Base-by-base conservation (phyloP, 64 coral and sea anemone genomes). In the Actinia tenebrosa region DNA sequence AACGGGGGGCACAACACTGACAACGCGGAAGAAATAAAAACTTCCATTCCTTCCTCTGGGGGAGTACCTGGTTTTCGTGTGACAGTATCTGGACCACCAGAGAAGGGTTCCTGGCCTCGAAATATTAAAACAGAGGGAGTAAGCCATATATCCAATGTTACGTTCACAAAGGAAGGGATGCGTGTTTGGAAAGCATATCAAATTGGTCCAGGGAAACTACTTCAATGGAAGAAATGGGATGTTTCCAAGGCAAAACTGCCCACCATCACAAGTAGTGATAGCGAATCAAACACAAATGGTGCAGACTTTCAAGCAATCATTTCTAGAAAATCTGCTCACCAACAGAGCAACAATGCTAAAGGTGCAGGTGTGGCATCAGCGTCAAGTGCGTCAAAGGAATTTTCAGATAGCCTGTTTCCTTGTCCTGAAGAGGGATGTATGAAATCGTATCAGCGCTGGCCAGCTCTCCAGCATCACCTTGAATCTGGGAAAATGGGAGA, bases 341-440 rank as follows among this genome's bases (percentile, higher is more conserved):
- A 87, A n/a, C n/a, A n/a, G 53, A 54, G 10, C 4, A 10, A 64
- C 56, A 60, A 18, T 30, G 55, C 53, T 23, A 56, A 54, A 54
- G 45, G 56, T 56, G 23, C 75, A 80, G 47, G 55, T 79, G 47
- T 62, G 44, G 25, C 3, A 87, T 87, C 45, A 52, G 16, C 86
- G 52, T 20, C 69, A 26, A 87, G 37, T 25, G 71, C 86, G 25
- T 7, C 14, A 75, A 77, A n/a, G 23, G 86, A 87, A 8, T 14
- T 75, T 50, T 53, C 64, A n/a, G 22, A 45, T 78, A 45, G 7
- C 50, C 60, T 92, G 45, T 88, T 88, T 77, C 60, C 86, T 42
- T 92, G 86, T 45, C 79, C 91, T 69, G 84, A 80, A 61, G 91
- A 84, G n/a, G n/a, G n/a, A n/a, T n/a, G n/a, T n/a, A n/a, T n/a